Base-by-base conservation (phyloP, 2,797 vertebrate genomes). In the Vespertilio murinus region DNA sequence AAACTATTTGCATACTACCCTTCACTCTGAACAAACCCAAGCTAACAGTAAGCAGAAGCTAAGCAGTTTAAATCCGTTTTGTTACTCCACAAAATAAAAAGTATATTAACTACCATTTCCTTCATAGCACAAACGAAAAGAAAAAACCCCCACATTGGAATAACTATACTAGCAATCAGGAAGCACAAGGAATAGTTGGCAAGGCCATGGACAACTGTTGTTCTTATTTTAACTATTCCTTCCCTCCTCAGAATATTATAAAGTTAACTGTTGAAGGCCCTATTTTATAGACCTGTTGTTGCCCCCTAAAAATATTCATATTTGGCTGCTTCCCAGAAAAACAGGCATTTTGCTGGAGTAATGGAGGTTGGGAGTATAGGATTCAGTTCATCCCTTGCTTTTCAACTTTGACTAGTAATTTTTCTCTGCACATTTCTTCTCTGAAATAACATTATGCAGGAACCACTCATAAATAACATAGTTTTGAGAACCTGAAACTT, bases 161-260 rank as follows among this genome's bases (percentile, higher is more conserved):
- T 74, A 81, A 80, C n/a, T 59, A 22, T n/a, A 85, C 20, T 67
- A 85, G 65, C 38, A 71, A 42, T 95, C 33, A 88, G 52, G 80
- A 94, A 94, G 67, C 93, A 90, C 71, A 94, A 65, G 85, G 42
- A 94, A 89, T 85, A 86, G 33, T 91, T 84, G 71, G 61, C 73
- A 94, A 95, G 70, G 56, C 67, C 38, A 40, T 40, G 6, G 79
- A 47, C n/a, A 90, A 30, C 59, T 77, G 38, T 79, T 65, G 28
- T 49, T 92, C 52, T 88, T 52, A 75, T 83, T 93, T 80, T 47
- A 71, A 80, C 14, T 90, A 17, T 81, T 92, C 56, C 54, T 88
- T 38, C 56, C 14, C 22, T 69, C 42, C 25, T 91, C 79, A 91
- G 40, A 65, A 4, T 67, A 38, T 80, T 83, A 69, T 13, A 52